These are phyloP conservation scores for Anguilla rostrata DNA, from an alignment of 2,113 vertebrate genomes.

Conservation along the genomic window DNA sequence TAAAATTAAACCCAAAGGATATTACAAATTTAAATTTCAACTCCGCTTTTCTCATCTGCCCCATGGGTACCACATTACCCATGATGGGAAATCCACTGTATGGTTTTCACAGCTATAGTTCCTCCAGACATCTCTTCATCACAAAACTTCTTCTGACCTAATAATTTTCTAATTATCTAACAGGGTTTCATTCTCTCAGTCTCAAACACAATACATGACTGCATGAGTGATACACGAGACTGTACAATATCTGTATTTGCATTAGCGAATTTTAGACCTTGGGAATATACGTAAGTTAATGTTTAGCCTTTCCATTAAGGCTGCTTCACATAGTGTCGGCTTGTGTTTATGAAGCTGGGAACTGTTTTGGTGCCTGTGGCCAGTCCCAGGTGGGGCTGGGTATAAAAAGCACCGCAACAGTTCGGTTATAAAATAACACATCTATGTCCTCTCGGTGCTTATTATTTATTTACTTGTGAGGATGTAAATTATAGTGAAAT, in stretches of 20 bases:
- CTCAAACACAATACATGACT: not conserved
- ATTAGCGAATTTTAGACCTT: not conserved
- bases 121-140: not conserved
- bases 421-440: not conserved
- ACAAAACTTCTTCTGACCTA: not conserved
- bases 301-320: not conserved
- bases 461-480: not conserved
- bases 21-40: not conserved
- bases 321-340: not conserved
- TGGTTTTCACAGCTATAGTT: not conserved
- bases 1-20: not conserved
- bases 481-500: constrained; percentile 11
- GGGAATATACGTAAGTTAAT: not conserved
- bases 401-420: not conserved
- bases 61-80: not conserved
- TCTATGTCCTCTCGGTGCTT: not conserved
- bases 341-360: not conserved
- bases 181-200: not conserved
- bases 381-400: not conserved
- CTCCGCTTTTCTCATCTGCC: not conserved
- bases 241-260: not conserved
- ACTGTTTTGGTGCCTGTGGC: not conserved
- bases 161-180: too few relatives aligned
- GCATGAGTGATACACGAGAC: not conserved
- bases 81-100: not conserved